Evolutionary conservation across 2,113 vertebrate genomes (phyloP), one percentile per base, ranked within the genome.

Genomic region (Terrapene triunguis): DNA sequence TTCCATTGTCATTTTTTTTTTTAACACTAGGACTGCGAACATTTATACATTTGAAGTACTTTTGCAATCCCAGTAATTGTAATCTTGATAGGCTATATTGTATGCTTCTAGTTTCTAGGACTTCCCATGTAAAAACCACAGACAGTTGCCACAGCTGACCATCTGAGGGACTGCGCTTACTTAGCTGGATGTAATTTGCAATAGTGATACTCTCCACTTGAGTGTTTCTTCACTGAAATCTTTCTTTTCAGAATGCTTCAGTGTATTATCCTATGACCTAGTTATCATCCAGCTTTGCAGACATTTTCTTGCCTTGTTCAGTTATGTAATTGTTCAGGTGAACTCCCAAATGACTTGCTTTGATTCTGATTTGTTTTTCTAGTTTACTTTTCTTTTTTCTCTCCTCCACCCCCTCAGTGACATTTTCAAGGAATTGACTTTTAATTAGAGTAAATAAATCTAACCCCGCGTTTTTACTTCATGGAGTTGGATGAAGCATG

Each of bases 81-180:
- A n/a, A 92, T 89, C 84, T 87, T 72, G 83, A 69, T 47, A 47
- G 95, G 82, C 95, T 84, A 1, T 9, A 69, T 74, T 17, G n/a
- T 29, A 0, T n/a, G 44, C 59, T 86, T 94, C 86, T 74, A 74
- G 21, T 87, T 95, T 94, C 69, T 92, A 80, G 53, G 62, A 16
- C 85, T 90, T 94, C 80, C 83, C 84, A 76, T 54, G 93, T 50
- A 62, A 54, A 94, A 92, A 78, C 88, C 95, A 51, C 79, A 57
- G 95, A 51, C 79, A 95, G 94, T 97, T 95, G 59, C 80, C 62
- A 35, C 93, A 93, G 93, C 88, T 96, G 95, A 85, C 87, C 80
- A 80, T 90, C 88, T 84, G 90, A 82, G 62, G 82, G 44, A 62
- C 81, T 91, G 50, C 90, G 82, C 82, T 96, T n/a, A 4, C 91